A percentile compares a stretch with the other conserved stretches of the same genome.
Evolutionary conservation across 2,113 vertebrate genomes (phyloP).

Genomic region (Oncorhynchus mykiss): DNA sequence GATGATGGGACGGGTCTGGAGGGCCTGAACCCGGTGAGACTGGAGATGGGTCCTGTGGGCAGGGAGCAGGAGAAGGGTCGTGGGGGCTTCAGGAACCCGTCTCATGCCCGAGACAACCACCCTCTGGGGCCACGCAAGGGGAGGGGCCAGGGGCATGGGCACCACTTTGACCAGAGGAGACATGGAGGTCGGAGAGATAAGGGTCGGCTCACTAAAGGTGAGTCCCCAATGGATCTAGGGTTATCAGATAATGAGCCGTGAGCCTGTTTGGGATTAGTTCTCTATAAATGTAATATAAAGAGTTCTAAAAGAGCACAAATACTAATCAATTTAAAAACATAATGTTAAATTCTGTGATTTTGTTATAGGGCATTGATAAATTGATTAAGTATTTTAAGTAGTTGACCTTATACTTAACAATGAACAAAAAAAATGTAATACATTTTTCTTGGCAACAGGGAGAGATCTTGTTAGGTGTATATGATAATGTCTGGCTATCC

Average conservation of each 20-base stretch:
- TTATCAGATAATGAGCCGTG: not conserved
- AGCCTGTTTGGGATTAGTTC: not conserved
- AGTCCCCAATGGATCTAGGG: conserved; percentile 16
- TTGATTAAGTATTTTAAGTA: too few species aligned
- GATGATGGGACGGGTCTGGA: conserved; percentile 73
- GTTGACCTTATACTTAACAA: too few species aligned
- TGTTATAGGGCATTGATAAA: too few species aligned
- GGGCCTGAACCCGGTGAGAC: conserved; percentile 69
- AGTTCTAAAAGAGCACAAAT: too few species aligned
- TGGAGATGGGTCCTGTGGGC: conserved; percentile 64
- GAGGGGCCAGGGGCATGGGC: conserved; percentile 71
- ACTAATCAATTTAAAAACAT: too few species aligned
- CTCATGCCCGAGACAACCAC: conserved; percentile 70
- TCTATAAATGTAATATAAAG: too few species aligned
- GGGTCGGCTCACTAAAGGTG: conserved; percentile 73
- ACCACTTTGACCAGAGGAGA: conserved; percentile 69
- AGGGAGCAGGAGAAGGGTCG: conserved; percentile 64
- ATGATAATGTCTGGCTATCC: not conserved
- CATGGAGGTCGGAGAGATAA: conserved; percentile 80
- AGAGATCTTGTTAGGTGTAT: too few species aligned
- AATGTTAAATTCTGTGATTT: too few species aligned
- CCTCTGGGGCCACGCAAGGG: conserved; percentile 72
- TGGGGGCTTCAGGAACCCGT: conserved; percentile 62
- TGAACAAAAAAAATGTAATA: too few species aligned
- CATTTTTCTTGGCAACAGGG: too few species aligned